Evolutionary conservation across 2,797 vertebrate genomes (phyloP).

Genomic region (Aotus griseimembra): DNA sequence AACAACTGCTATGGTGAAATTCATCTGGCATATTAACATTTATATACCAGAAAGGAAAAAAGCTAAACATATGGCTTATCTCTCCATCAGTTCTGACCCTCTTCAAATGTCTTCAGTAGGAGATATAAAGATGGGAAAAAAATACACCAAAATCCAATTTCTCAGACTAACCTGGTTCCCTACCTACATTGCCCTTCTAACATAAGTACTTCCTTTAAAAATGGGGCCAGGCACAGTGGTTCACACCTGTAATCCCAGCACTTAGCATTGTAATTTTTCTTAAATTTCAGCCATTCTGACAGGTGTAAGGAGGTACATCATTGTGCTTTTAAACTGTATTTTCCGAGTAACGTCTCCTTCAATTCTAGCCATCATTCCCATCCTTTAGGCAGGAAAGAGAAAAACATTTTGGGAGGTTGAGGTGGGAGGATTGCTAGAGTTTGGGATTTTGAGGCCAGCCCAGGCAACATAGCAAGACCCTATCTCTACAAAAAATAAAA

Average conservation of each 20-base stretch:
- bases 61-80: not conserved
- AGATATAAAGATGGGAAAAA: not conserved
- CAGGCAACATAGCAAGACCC: not conserved
- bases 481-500: not conserved
- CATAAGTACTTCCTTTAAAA: not conserved
- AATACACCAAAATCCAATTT: not conserved
- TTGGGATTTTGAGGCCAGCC: not conserved
- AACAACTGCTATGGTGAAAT: not conserved
- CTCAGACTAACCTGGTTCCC: not conserved
- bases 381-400: not conserved
- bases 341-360: not conserved
- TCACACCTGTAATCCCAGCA: not conserved
- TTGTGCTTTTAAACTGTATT: not conserved
- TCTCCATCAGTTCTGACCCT: not conserved
- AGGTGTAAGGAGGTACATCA: not conserved
- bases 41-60: not conserved
- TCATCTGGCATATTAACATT: constrained; percentile 3
- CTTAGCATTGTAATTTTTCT: not conserved
- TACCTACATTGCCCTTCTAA: not conserved
- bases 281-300: not conserved
- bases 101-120: constrained; percentile 41
- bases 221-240: not conserved
- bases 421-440: not conserved
- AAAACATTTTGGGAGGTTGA: not conserved
- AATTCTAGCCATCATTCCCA: not conserved